Conservation (phyloP, 2,888 invertebrate genomes). For the Thymelicus lineola region DNA sequence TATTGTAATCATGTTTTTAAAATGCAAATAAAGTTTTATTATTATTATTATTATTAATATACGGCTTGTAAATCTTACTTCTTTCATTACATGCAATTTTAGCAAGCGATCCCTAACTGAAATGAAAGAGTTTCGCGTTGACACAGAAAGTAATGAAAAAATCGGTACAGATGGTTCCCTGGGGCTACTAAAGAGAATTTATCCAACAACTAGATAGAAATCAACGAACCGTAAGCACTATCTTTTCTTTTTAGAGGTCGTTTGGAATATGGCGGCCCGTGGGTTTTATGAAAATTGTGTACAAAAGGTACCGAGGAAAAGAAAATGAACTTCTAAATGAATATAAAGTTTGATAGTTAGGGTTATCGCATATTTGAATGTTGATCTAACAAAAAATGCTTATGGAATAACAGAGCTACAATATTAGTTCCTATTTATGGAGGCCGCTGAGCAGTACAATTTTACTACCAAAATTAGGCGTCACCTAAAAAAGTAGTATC, state of each 20-base stretch:
- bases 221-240: slow-evolving; percentile 26
- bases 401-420: no score
- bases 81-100: neutral
- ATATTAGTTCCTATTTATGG: no score
- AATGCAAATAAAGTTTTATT: no score
- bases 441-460: no score
- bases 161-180: slow-evolving; percentile 8
- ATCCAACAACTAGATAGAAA: slow-evolving; percentile 24
- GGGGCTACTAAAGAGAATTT: slow-evolving; percentile 17
- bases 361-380: no score
- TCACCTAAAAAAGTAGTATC: no score
- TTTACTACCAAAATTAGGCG: no score
- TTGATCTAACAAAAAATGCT: no score
- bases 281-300: slow-evolving; percentile 24
- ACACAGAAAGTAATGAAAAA: slow-evolving; percentile 13
- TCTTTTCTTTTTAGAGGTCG: slow-evolving; percentile 20
- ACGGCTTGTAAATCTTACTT: neutral
- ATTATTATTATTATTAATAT: no score
- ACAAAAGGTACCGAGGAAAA: slow-evolving; percentile 1
- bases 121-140: slow-evolving; percentile 4
- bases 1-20: no score
- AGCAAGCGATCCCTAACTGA: slow-evolving; percentile 4
- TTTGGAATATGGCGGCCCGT: slow-evolving; percentile 23
- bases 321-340: slow-evolving; percentile 10
- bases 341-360: neutral